Evolutionary conservation across 2,113 vertebrate species (phyloP).

Genomic region (Seriola quinqueradiata): DNA sequence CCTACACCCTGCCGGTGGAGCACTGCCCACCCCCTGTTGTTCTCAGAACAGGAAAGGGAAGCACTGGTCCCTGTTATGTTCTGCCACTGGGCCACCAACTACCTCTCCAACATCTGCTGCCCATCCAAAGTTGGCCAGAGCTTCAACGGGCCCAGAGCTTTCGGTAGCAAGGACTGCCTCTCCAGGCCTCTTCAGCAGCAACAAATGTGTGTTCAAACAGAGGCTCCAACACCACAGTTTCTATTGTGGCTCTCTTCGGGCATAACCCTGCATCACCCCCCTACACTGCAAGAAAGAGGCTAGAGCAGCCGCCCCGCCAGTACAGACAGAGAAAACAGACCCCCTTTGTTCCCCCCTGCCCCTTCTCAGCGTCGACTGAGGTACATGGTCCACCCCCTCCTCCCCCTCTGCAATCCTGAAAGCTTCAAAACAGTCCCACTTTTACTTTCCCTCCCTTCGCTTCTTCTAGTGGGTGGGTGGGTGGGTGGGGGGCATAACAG

Average conservation of each 20-base stretch:
- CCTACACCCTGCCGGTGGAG: slow-evolving; percentile 47
- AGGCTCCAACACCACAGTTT: slow-evolving; percentile 83
- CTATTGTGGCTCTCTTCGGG: slow-evolving; percentile 90
- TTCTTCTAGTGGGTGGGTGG: slow-evolving; percentile 9
- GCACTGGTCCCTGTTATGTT: slow-evolving; percentile 53
- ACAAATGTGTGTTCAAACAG: slow-evolving; percentile 86
- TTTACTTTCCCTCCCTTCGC: slow-evolving; percentile 22
- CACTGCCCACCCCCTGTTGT: slow-evolving; percentile 72
- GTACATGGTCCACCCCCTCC: slow-evolving; percentile 88
- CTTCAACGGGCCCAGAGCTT: slow-evolving; percentile 40
- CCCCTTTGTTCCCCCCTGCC: slow-evolving; percentile 91
- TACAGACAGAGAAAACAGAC: slow-evolving; percentile 93
- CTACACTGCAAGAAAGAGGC: slow-evolving; percentile 89
- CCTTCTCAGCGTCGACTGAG: slow-evolving; percentile 89
- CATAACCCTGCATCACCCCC: slow-evolving; percentile 88
- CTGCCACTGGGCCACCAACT: slow-evolving; percentile 61
- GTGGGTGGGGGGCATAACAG: slow-evolving; percentile 25
- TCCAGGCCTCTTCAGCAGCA: slow-evolving; percentile 52
- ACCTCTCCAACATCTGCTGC: slow-evolving; percentile 70
- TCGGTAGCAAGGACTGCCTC: slow-evolving; percentile 39
- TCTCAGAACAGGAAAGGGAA: slow-evolving; percentile 61
- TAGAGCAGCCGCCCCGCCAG: slow-evolving; percentile 93
- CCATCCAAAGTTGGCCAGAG: slow-evolving; percentile 64
- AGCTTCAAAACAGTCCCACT: slow-evolving; percentile 57
- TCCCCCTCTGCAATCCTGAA: slow-evolving; percentile 48